Evolutionary conservation across 2,797 vertebrate genomes (phyloP).

Genomic region (Catharus ustulatus): DNA sequence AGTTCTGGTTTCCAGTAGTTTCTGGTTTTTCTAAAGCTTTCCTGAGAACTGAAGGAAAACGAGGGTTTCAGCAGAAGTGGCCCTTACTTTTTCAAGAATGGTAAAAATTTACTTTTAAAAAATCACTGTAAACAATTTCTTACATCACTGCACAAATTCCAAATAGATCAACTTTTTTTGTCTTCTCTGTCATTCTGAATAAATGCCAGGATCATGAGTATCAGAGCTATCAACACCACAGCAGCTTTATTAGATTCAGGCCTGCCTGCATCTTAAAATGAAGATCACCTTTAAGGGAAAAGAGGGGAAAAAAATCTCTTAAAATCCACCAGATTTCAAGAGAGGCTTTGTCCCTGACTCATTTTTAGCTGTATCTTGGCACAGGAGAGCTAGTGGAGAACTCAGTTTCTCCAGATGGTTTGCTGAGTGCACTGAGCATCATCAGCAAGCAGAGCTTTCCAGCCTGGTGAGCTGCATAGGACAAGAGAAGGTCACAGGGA

Average conservation of each 20-base stretch:
- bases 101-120: neutral
- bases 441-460: neutral
- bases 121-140: neutral
- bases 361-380: neutral
- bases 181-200: slow-evolving; percentile 16
- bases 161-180: slow-evolving; percentile 34
- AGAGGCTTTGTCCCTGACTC: neutral
- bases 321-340: neutral
- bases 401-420: neutral
- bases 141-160: slow-evolving; percentile 5
- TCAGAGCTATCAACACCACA: neutral
- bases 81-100: neutral
- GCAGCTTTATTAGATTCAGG: neutral
- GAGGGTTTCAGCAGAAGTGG: neutral
- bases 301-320: neutral
- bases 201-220: slow-evolving; percentile 10
- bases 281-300: neutral
- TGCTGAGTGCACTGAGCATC: neutral
- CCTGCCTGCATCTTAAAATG: neutral
- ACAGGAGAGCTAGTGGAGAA: neutral
- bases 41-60: neutral
- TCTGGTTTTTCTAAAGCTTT: neutral
- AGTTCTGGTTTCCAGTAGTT: neutral
- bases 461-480: neutral
- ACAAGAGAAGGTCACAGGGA: neutral